These are phyloP conservation scores for Crocallis elinguaria DNA, from an alignment of 2,888 invertebrate species.

Conservation along the genomic window DNA sequence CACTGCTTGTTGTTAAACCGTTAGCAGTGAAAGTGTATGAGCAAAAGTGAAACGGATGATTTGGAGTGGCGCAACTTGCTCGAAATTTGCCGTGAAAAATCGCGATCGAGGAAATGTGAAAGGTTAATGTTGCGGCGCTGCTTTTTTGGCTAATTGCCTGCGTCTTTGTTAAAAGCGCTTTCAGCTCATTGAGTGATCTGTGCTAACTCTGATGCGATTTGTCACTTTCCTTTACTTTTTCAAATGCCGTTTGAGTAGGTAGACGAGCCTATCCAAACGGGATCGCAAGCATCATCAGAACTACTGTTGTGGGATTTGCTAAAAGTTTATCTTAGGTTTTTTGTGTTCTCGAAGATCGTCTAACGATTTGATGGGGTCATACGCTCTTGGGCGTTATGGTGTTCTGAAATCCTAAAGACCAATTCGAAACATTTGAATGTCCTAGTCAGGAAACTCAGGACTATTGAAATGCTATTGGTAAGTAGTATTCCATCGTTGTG, in stretches of 20 bases:
- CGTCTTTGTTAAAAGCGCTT: constrained; percentile 8
- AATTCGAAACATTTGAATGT: no score
- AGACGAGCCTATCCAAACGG: constrained; percentile 7
- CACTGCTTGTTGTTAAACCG: constrained; percentile 54
- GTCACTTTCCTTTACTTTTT: constrained; percentile 14
- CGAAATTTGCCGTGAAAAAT: constrained; percentile 71
- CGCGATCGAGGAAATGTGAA: constrained; percentile 65
- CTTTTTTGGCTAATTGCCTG: constrained; percentile 34
- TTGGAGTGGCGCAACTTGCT: constrained; percentile 65
- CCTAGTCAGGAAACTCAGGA: no score
- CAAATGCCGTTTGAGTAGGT: constrained; percentile 14
- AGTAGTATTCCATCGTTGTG: no score
- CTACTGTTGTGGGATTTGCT: constrained; percentile 15
- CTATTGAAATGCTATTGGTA: no score
- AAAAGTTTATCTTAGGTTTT: not conserved
- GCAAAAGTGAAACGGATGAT: constrained; percentile 81
- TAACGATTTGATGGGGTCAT: no score
- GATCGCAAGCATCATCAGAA: constrained; percentile 8
- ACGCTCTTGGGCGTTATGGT: no score
- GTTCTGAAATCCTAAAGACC: no score
- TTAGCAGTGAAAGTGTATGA: constrained; percentile 79
- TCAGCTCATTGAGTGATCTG: constrained; percentile 7
- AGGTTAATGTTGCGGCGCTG: constrained; percentile 45
- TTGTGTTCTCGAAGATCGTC: no score
- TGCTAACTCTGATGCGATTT: constrained; percentile 1